A percentile compares a stretch with the other conserved stretches of the same genome.
Evolutionary conservation across 2,113 vertebrate genomes (phyloP).

Genomic region (Brachyistius frenatus): DNA sequence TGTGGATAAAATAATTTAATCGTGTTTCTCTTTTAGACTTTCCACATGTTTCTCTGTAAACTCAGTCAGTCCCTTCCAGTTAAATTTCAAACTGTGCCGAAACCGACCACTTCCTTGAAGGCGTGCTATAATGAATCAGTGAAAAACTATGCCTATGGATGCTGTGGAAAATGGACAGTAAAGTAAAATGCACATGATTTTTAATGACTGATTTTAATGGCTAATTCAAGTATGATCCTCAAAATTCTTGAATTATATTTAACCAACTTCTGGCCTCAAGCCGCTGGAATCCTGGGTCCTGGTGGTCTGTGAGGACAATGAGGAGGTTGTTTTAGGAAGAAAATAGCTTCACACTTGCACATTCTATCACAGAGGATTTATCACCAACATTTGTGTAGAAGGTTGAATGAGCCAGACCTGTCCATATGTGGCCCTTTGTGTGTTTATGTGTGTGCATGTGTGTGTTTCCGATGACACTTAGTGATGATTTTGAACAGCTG

Average conservation of each 20-base stretch:
- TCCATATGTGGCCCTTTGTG: conserved; percentile 75
- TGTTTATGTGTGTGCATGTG: conserved; percentile 58
- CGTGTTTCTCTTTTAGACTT: too few species aligned
- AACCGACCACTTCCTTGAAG: background rate
- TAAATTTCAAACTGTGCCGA: background rate
- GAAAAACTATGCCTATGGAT: background rate
- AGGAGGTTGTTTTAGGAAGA: conserved; percentile 63
- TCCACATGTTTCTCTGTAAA: background rate
- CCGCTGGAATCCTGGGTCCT: conserved; percentile 16
- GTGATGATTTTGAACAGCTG: conserved; percentile 80
- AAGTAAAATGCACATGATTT: background rate
- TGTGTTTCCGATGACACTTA: conserved; percentile 65
- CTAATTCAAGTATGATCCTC: conserved; percentile 4
- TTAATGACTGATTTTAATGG: background rate
- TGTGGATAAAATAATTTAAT: too few species aligned
- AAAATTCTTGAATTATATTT: background rate
- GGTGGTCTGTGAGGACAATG: conserved; percentile 63
- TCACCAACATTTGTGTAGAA: conserved; percentile 80
- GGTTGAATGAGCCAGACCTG: conserved; percentile 77
- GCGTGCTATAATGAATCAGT: background rate
- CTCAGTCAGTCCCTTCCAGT: background rate
- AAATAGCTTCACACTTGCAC: conserved; percentile 77
- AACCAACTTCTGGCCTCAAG: conserved; percentile 5
- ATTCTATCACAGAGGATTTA: conserved; percentile 80
- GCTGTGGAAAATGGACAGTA: background rate